Conservation (phyloP, 2,797 vertebrate genomes). For the Etheostoma nigrum region DNA sequence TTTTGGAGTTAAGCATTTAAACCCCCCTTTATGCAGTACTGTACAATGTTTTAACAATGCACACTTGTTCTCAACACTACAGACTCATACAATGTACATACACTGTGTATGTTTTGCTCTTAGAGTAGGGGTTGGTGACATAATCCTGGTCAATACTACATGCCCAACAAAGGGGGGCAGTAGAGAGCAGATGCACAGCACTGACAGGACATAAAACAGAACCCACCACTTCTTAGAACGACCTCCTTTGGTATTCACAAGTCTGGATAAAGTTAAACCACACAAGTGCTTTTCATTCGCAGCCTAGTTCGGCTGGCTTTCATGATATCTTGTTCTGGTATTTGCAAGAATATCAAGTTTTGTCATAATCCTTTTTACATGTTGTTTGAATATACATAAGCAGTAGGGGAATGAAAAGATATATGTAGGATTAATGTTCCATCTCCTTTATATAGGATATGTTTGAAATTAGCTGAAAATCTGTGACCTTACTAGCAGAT, state of each 20-base stretch:
- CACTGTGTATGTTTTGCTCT: too few species aligned
- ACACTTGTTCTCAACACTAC: too few species aligned
- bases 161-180: conserved; percentile 79
- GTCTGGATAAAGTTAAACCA: conserved; percentile 81
- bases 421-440: conserved; percentile 62
- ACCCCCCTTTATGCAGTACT: not conserved
- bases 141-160: conserved; percentile 45
- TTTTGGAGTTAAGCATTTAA: too few species aligned
- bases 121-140: conserved; percentile 28
- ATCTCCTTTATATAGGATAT: conserved; percentile 49
- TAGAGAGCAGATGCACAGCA: conserved; percentile 72
- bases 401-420: conserved; percentile 61
- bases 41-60: not conserved
- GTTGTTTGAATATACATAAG: conserved; percentile 74
- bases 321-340: conserved; percentile 78
- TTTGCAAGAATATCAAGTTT: conserved; percentile 81
- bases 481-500: conserved; percentile 51
- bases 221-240: conserved; percentile 61
- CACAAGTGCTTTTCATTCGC: conserved; percentile 82
- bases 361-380: conserved; percentile 71
- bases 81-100: too few species aligned
- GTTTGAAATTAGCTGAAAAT: conserved; percentile 69
- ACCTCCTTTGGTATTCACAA: conserved; percentile 78
- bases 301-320: conserved; percentile 67
- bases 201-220: conserved; percentile 69